These are phyloP conservation scores for Botia kubotai DNA, from an alignment of 2,797 vertebrate species.

Conservation along the genomic window DNA sequence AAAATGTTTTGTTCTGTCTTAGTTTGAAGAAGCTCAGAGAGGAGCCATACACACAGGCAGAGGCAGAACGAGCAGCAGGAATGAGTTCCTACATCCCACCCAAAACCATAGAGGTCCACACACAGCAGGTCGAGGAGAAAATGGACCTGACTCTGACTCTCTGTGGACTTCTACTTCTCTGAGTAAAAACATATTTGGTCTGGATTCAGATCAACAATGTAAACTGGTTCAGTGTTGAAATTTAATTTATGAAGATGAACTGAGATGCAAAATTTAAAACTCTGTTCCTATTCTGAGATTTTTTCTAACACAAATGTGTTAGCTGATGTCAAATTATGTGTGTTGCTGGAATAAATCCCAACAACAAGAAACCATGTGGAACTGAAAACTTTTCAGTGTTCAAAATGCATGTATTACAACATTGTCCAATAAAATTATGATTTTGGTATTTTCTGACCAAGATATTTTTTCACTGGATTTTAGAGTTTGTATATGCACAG, in stretches of 20 bases:
- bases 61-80: conserved; percentile 92
- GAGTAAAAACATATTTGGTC: background rate
- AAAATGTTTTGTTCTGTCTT: background rate
- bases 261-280: background rate
- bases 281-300: background rate
- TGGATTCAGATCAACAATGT: background rate
- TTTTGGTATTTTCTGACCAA: background rate
- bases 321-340: background rate
- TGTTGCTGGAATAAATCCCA: background rate
- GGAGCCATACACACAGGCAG: conserved; percentile 92
- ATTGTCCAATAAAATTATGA: background rate
- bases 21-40: conserved; percentile 90
- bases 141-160: conserved; percentile 65
- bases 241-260: background rate
- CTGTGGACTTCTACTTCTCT: background rate
- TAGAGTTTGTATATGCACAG: background rate
- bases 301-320: background rate
- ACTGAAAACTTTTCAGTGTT: background rate
- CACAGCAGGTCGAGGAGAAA: conserved; percentile 84
- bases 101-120: conserved; percentile 85
- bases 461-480: background rate
- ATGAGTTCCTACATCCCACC: conserved; percentile 93
- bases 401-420: background rate
- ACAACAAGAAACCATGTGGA: background rate
- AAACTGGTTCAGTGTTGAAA: background rate